Percentiles rank a stretch among this genome's conserved stretches.
phyloP scores from a whole-genome alignment of 2,888 invertebrate species.

The Sesamia inferens region DNA sequence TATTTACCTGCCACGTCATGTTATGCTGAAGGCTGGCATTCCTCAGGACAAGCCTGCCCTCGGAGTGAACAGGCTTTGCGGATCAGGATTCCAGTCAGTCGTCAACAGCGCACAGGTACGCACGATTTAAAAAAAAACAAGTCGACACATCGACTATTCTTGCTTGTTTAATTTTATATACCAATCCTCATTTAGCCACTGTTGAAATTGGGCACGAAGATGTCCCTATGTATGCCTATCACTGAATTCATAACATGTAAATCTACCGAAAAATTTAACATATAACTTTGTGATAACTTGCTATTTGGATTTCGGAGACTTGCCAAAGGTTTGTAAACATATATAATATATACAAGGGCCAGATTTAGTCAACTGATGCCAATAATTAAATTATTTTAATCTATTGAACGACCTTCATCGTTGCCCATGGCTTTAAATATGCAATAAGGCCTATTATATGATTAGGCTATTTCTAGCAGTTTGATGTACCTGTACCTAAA shows the following conservation, averaged over 20 bases:
- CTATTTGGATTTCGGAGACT: constrained; percentile 15
- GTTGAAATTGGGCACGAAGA: background rate
- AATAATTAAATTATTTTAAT: constrained; percentile 18
- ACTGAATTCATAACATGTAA: no score
- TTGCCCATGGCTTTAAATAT: constrained; percentile 16
- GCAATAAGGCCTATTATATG: background rate
- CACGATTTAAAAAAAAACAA: background rate
- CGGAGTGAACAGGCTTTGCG: constrained; percentile 98
- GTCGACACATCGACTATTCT: background rate
- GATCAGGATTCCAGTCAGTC: constrained; percentile 99
- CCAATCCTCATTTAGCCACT: background rate
- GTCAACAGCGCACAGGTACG: constrained; percentile 96
- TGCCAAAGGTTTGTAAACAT: constrained; percentile 33
- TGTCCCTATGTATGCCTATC: no score
- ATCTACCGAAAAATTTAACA: background rate
- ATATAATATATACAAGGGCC: background rate
- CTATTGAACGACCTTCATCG: constrained; percentile 17
- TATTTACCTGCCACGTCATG: constrained; percentile 96
- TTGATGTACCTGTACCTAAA: background rate
- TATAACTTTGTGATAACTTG: constrained; percentile 1
- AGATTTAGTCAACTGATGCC: constrained; percentile 28
- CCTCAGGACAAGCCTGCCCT: constrained; percentile 96
- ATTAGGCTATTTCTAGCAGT: background rate
- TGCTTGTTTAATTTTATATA: background rate
- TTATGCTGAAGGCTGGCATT: constrained; percentile 95